Percentiles rank a stretch among this genome's conserved stretches.
phyloP scores from a whole-genome alignment of 2,113 vertebrate genomes.

The Myotis davidii region DNA sequence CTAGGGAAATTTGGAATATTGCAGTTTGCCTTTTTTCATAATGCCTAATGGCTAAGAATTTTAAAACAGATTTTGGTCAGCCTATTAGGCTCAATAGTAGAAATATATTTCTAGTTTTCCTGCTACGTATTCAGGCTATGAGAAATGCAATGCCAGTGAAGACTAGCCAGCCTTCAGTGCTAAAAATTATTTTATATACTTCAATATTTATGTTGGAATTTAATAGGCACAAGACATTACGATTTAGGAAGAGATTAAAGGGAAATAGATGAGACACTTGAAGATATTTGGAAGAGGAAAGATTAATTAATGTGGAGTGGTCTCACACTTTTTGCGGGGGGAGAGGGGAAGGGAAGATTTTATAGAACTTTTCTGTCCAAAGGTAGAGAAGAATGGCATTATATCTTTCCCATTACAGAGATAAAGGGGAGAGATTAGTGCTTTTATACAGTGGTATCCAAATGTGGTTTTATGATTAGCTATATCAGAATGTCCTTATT shows the following conservation, averaged over 20 bases:
- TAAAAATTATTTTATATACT: not conserved
- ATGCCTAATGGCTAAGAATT: not conserved
- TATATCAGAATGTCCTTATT: not conserved
- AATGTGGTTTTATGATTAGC: not conserved
- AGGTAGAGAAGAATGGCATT: not conserved
- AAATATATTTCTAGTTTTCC: slow-evolving; percentile 32
- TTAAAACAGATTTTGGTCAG: not conserved
- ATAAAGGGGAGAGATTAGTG: not conserved
- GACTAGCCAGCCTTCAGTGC: not conserved
- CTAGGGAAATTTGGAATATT: slow-evolving; percentile 4
- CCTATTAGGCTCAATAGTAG: slow-evolving; percentile 1
- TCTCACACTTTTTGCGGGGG: not conserved
- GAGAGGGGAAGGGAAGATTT: not conserved
- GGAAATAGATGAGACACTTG: not conserved
- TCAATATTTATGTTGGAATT: not conserved
- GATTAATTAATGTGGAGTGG: not conserved
- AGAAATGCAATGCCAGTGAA: not conserved
- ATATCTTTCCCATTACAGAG: not conserved
- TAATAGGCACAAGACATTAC: not conserved
- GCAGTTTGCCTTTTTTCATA: not conserved
- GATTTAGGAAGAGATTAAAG: not conserved
- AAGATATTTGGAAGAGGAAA: not conserved
- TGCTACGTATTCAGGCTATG: not conserved
- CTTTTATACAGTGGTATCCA: not conserved
- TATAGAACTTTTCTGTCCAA: not conserved